Base-by-base conservation (phyloP, 2,888 invertebrate genomes). In the Xiphydria camelus region DNA sequence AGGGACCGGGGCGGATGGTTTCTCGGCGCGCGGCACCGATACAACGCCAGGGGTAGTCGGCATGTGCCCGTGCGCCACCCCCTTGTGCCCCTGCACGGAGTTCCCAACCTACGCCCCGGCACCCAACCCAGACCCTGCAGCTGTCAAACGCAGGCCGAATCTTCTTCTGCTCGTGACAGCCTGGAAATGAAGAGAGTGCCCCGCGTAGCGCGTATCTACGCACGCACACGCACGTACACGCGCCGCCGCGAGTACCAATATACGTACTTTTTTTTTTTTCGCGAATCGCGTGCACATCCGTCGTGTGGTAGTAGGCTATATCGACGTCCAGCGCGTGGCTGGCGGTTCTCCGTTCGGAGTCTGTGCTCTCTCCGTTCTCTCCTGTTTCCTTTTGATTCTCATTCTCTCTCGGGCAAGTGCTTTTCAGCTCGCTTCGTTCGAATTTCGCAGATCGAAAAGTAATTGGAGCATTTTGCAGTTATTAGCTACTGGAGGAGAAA, bases 61-160 rank as follows among this genome's bases (percentile, higher is more conserved):
- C 57, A 59, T 61, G 56, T 56, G 56, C 10, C 26, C 26, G 14
- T 26, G 26, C 14, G 26, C 29, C 12, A 14, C 29, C 38, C 17
- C 47, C 54, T 46, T 49, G 54, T 59, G 51, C 64, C 62, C 57
- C 61, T 55, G 59, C 55, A 53, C 64, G 60, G 55, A 62, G 61
- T 59, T 62, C 62, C 58, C 57, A 64, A 56, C 63, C 60, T 59
- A 55, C 47, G 19, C 50, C 35, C 44, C 39, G 32, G 51, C 53
- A 56, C 55, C 60, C 57, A 56, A 67, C 71, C 70, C 68, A 68
- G 68, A 70, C 70, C 70, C 71, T 73, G 70, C 70, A 71, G 69
- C 75, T 75, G 75, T 75, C 75, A 75, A 72, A 68, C 70, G 64
- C 75, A 75, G 73, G 62, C 66, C 66, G 70, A 74, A 74, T 75